phyloP scores from a whole-genome alignment of 2,797 vertebrate genomes.

The Onychomys leucogaster region DNA sequence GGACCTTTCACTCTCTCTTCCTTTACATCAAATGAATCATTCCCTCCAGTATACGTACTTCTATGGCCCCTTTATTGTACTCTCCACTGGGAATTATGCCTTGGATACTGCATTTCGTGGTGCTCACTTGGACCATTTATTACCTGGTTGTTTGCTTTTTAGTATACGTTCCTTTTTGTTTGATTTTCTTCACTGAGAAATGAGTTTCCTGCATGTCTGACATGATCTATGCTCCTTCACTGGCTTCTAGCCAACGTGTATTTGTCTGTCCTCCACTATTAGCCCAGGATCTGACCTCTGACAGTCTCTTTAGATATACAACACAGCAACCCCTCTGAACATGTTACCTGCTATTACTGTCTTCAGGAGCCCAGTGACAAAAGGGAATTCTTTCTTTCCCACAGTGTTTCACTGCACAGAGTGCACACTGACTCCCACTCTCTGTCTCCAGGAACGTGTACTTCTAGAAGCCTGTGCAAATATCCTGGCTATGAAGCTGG shows the following conservation, averaged over 20 bases:
- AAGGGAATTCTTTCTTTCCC: background rate
- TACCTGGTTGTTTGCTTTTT: background rate
- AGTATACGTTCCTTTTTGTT: background rate
- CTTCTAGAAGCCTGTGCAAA: background rate
- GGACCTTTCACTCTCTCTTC: background rate
- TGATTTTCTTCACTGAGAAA: background rate
- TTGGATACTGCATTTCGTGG: background rate
- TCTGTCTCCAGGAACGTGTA: background rate
- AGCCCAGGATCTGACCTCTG: background rate
- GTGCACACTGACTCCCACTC: background rate
- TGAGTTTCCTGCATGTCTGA: background rate
- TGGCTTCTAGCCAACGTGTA: background rate
- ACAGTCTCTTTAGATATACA: background rate
- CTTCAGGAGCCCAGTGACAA: background rate
- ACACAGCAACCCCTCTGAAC: background rate
- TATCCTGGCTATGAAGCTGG: background rate
- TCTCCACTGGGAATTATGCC: background rate
- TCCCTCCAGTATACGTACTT: background rate
- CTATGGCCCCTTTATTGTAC: background rate
- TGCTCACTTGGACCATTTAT: background rate
- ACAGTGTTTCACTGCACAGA: background rate
- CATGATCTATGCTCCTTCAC: background rate
- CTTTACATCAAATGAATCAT: background rate
- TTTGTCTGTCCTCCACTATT: background rate
- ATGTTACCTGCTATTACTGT: background rate